Conservation (phyloP, 2,113 vertebrate genomes). For the Callionymus lyra region DNA sequence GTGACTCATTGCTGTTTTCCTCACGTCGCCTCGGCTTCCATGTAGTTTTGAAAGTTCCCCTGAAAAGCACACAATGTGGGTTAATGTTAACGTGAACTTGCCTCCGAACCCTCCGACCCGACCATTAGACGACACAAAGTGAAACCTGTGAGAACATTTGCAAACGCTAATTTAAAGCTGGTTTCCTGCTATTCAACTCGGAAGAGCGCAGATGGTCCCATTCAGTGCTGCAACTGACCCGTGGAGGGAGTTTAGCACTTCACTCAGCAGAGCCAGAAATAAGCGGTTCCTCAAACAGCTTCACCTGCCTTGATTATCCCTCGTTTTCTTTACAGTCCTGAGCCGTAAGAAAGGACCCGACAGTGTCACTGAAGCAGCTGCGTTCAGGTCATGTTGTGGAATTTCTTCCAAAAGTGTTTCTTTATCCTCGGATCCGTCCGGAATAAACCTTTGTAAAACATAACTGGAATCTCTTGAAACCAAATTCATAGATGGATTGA, state of each 20-base stretch:
- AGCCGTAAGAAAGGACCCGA: too few species aligned
- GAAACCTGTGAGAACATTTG: constrained; percentile 31
- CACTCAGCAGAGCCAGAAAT: constrained; percentile 21
- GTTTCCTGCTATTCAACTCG: constrained; percentile 41
- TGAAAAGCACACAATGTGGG: constrained; percentile 13
- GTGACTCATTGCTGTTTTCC: background rate
- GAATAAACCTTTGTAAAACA: too few species aligned
- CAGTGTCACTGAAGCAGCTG: too few species aligned
- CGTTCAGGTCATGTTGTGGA: too few species aligned
- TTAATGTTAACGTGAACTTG: constrained; percentile 29
- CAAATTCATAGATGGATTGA: too few species aligned
- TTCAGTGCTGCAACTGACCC: constrained; percentile 51
- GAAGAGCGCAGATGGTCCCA: constrained; percentile 48
- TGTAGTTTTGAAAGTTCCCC: constrained; percentile 16
- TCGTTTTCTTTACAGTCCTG: too few species aligned
- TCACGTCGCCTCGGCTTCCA: background rate
- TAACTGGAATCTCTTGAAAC: too few species aligned
- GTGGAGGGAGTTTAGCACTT: constrained; percentile 13
- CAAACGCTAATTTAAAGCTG: constrained; percentile 21
- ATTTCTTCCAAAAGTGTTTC: too few species aligned
- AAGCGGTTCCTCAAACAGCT: constrained; percentile 18
- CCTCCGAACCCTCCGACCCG: constrained; percentile 16
- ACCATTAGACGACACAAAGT: constrained; percentile 23
- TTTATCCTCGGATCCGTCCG: too few species aligned
- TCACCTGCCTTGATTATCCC: constrained; percentile 13